phyloP scores from a whole-genome alignment of 2,797 vertebrate genomes.

The Lepus oiostolus region DNA sequence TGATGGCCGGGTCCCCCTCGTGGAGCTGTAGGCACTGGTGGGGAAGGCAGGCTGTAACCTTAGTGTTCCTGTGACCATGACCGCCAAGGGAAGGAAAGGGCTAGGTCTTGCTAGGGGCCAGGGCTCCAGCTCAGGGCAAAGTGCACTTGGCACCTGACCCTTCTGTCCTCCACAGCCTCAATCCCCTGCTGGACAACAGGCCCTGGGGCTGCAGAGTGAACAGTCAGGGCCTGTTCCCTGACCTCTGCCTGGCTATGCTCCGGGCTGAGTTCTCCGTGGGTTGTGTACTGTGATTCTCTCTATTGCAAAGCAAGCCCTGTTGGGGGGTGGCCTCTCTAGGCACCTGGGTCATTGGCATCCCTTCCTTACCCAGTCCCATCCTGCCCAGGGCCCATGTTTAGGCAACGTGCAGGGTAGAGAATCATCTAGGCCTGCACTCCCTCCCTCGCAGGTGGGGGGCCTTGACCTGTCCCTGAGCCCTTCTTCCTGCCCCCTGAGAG shows the following conservation, averaged over 20 bases:
- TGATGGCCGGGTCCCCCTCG: background rate
- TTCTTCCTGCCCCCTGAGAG: too few relatives aligned
- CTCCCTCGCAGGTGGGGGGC: too few relatives aligned
- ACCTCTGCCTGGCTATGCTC: background rate
- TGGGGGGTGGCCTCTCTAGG: background rate
- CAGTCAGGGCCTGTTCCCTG: background rate
- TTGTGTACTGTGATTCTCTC: background rate
- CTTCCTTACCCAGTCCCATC: background rate
- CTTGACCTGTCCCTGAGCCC: background rate
- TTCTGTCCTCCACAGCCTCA: background rate
- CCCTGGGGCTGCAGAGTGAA: background rate
- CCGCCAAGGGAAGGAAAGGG: too few relatives aligned
- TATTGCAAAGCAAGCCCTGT: background rate
- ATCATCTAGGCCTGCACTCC: background rate
- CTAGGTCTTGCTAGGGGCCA: background rate
- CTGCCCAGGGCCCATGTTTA: background rate
- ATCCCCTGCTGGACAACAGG: background rate
- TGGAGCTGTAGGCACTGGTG: too few relatives aligned
- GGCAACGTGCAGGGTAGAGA: background rate
- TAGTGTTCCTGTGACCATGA: too few relatives aligned
- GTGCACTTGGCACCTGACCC: background rate
- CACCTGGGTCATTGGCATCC: background rate
- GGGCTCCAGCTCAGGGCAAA: background rate
- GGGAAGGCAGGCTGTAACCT: too few relatives aligned
- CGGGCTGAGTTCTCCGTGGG: background rate